A percentile compares a stretch with the other conserved stretches of the same genome.
Evolutionary conservation across 2,113 vertebrate genomes (phyloP).

Genomic region (Crotalus viridis): DNA sequence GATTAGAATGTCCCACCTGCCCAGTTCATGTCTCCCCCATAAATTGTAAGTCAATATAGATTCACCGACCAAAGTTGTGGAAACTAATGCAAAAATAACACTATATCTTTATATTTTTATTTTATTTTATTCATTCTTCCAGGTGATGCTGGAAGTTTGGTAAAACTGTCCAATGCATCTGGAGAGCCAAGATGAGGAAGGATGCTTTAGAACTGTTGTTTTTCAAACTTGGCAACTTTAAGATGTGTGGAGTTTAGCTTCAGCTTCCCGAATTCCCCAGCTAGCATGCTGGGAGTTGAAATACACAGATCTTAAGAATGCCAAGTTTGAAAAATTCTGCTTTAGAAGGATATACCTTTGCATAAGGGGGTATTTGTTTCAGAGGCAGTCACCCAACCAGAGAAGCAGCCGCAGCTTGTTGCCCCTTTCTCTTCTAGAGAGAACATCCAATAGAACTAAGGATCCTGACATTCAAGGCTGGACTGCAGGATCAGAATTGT

Average conservation of each 20-base stretch:
- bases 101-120: neutral
- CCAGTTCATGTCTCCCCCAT: neutral
- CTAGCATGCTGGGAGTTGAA: neutral
- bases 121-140: neutral
- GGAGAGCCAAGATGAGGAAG: neutral
- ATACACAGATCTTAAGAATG: neutral
- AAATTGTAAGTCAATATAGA: neutral
- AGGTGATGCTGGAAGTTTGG: neutral
- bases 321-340: neutral
- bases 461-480: neutral
- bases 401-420: neutral
- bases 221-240: neutral
- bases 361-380: neutral
- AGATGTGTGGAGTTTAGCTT: neutral
- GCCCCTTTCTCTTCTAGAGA: neutral
- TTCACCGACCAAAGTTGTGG: neutral
- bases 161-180: neutral
- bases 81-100: neutral
- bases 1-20: neutral
- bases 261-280: neutral
- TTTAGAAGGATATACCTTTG: neutral
- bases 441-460: neutral
- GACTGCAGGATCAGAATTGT: neutral
- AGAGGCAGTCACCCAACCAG: neutral
- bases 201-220: neutral